Conservation (phyloP, 2,888 invertebrate genomes). For the Perithous albicinctus region DNA sequence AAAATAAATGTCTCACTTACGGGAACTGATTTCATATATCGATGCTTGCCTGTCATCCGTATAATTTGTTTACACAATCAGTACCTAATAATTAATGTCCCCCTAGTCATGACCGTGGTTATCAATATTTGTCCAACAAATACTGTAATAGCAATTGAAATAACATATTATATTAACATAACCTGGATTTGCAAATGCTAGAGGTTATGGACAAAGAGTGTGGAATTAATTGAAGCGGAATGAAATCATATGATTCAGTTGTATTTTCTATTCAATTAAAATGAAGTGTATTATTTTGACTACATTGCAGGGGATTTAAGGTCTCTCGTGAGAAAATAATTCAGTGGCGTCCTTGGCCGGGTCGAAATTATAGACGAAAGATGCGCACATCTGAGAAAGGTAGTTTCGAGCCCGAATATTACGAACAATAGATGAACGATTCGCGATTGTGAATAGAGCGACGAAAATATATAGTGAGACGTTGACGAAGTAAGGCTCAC, state of each 20-base stretch:
- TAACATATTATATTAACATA: background rate
- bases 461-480: slow-evolving; percentile 54
- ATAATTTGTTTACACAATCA: background rate
- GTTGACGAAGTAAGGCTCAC: slow-evolving; percentile 36
- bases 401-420: slow-evolving; percentile 50
- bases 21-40: no score
- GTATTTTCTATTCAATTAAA: background rate
- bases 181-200: background rate
- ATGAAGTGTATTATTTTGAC: background rate
- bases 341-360: background rate
- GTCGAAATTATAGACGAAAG: background rate
- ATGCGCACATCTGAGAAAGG: background rate
- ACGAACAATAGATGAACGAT: slow-evolving; percentile 75
- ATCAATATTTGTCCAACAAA: slow-evolving; percentile 10
- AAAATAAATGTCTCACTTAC: no score
- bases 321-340: background rate
- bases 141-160: background rate
- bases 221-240: no score
- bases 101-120: background rate
- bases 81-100: background rate
- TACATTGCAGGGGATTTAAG: background rate
- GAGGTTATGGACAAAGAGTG: background rate
- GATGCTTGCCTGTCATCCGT: background rate
- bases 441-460: slow-evolving; percentile 75
- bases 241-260: background rate